These are phyloP conservation scores for Hemibagrus guttatus DNA, from an alignment of 2,797 vertebrate genomes.

Conservation along the genomic window DNA sequence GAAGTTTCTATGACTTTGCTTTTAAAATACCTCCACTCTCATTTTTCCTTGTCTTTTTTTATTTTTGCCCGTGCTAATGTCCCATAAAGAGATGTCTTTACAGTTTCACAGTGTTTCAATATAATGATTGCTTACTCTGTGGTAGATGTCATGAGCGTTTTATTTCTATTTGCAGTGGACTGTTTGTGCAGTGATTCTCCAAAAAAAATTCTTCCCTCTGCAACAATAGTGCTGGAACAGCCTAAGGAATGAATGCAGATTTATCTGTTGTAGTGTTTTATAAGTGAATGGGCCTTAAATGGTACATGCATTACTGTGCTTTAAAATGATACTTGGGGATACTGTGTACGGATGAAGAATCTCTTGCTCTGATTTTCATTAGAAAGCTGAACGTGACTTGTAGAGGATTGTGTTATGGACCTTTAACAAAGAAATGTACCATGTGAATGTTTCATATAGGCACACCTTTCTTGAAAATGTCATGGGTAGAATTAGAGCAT, in stretches of 20 bases:
- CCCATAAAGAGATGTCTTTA: slow-evolving; percentile 9
- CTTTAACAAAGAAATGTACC: slow-evolving; percentile 31
- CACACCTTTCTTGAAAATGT: slow-evolving; percentile 28
- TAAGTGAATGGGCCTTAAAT: slow-evolving; percentile 39
- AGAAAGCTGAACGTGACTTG: slow-evolving; percentile 42
- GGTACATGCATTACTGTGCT: slow-evolving; percentile 46
- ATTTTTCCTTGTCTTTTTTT: neutral
- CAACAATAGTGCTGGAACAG: slow-evolving; percentile 50
- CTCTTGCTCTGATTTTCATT: slow-evolving; percentile 31
- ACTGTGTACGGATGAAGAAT: slow-evolving; percentile 46
- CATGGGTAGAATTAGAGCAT: slow-evolving; percentile 31
- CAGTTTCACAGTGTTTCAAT: slow-evolving; percentile 39
- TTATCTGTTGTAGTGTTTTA: slow-evolving; percentile 46
- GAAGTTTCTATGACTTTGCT: neutral
- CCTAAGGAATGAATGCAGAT: slow-evolving; percentile 40
- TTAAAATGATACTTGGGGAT: slow-evolving; percentile 41
- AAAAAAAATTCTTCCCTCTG: slow-evolving; percentile 39
- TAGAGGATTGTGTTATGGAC: slow-evolving; percentile 49
- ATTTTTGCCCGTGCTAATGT: neutral
- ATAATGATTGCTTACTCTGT: slow-evolving; percentile 44
- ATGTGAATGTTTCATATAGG: slow-evolving; percentile 32
- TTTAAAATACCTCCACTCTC: neutral
- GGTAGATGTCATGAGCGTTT: slow-evolving; percentile 51
- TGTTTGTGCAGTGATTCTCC: slow-evolving; percentile 50
- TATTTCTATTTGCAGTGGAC: slow-evolving; percentile 50